phyloP scores from a whole-genome alignment of 2,113 vertebrate species.

The Felis chaus region DNA sequence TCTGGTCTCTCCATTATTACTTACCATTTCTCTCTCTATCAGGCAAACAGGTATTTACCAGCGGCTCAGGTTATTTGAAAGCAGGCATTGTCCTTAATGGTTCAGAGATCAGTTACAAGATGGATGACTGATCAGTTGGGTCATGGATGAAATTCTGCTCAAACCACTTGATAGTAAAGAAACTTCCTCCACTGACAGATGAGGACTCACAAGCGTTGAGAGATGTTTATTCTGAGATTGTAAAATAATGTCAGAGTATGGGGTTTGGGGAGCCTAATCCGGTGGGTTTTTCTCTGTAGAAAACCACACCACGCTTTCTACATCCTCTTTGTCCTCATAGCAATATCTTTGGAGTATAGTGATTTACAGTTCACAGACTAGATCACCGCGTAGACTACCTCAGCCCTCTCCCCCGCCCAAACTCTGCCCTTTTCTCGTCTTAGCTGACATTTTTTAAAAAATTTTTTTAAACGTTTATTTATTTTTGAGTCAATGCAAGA shows the following conservation, averaged over 20 bases:
- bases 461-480: too few species aligned
- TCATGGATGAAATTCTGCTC: constrained; percentile 13
- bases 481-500: too few species aligned
- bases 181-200: background rate
- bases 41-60: background rate
- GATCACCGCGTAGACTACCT: background rate
- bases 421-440: background rate
- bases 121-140: background rate
- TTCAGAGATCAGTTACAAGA: background rate
- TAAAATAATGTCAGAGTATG: constrained; percentile 5
- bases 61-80: background rate
- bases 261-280: background rate
- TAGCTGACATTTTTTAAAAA: background rate
- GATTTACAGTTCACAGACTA: background rate
- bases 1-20: background rate
- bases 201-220: background rate
- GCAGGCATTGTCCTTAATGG: background rate
- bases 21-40: background rate
- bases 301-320: background rate
- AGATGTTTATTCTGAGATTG: background rate
- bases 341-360: background rate
- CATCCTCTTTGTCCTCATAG: background rate
- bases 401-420: background rate
- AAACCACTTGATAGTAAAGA: background rate
- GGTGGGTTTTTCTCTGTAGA: background rate